Conservation (phyloP, 2,888 invertebrate genomes). For the Parapristionchus giblindavisi region DNA sequence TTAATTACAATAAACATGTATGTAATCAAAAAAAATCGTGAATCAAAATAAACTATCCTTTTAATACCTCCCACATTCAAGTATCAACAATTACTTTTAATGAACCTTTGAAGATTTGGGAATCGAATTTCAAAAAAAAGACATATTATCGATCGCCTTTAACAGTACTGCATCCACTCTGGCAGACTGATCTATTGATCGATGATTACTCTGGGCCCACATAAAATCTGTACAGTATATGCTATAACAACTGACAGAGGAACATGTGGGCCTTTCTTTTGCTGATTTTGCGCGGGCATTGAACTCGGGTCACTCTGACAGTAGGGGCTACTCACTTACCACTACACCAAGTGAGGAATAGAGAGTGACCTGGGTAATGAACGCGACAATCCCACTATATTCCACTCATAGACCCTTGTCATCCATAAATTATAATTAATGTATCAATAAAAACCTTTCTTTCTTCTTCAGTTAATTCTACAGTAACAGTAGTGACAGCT, state of each 20-base stretch:
- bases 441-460: conserved; percentile 14
- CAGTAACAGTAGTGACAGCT: too few species aligned
- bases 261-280: conserved; percentile 24
- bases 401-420: background rate
- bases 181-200: conserved; percentile 18
- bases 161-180: conserved; percentile 10
- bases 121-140: too few species aligned
- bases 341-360: background rate
- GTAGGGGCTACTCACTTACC: background rate
- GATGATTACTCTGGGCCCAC: conserved; percentile 10
- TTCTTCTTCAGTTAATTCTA: conserved; percentile 21
- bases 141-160: conserved; percentile 29
- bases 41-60: too few species aligned
- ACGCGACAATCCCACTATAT: too few species aligned
- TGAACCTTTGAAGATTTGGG: too few species aligned
- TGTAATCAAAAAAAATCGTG: background rate
- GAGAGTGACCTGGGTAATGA: background rate
- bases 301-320: background rate
- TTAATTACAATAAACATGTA: too few species aligned
- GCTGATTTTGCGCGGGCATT: background rate
- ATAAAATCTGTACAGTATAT: conserved; percentile 30
- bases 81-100: too few species aligned
- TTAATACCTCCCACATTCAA: too few species aligned
- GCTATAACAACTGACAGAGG: conserved; percentile 8
- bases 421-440: background rate